Base-by-base conservation (phyloP, 2,797 vertebrate genomes). In the Oreochromis mossambicus region DNA sequence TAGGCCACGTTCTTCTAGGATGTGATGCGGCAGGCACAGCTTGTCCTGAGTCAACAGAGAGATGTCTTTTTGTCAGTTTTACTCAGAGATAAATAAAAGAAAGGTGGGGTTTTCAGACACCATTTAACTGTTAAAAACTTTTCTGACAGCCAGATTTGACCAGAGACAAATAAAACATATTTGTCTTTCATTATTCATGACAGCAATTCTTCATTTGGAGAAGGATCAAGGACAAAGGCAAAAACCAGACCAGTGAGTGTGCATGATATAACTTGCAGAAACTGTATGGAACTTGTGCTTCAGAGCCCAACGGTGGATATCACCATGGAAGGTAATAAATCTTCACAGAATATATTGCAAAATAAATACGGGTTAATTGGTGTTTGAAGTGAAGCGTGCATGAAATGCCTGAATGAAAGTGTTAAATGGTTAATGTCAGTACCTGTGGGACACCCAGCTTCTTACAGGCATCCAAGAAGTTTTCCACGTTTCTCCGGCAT, bases 381-480 rank as follows among this genome's bases (percentile, higher is more conserved):
- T 32, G 70, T 32, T 32, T 32, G 2, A 73, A 29, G 9, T 34
- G 46, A 32, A 32, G 46, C 7, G 0, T 32, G 14, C 58, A 14
- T 50, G 7, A 50, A n/a, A 75, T 34, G 11, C 32, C 46, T 48
- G 12, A 58, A 8, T 63, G 51, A 78, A 5, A 55, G 1, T 61
- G 1, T 46, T 14, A 11, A 21, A 24, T 32, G 3, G 41, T 50
- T 29, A 48, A 75, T 13, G 15, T 11, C n/a, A 10, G 92, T 97
- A 99, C 98, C 97, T 99, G 98, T 76, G 98, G 96, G n/a, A 99
- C 98, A 2, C 98, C 98, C 83, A 99, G 86, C 92, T 98, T 99
- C 96, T 98, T 99, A 93, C 98, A 99, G 24, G 98, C 98, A 79
- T 99, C 98, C 70, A 99, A 96, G 88, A 99, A 99, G 96, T 98